These are phyloP conservation scores for Andrena fulva DNA, from an alignment of 2,888 invertebrate genomes.

Conservation along the genomic window DNA sequence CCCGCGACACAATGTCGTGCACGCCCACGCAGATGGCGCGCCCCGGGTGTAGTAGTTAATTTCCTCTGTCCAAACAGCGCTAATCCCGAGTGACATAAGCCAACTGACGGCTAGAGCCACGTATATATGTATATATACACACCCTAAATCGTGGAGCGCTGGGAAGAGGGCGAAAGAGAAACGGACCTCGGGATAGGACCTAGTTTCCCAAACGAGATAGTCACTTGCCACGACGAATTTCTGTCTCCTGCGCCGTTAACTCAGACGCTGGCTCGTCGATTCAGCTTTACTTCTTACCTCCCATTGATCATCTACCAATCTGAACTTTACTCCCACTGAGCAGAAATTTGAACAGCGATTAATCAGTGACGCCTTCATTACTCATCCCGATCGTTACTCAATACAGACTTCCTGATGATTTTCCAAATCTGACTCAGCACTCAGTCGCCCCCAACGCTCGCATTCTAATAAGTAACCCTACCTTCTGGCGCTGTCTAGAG, in stretches of 20 bases:
- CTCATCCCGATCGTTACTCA: no score
- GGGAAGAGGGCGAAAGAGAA: conserved; percentile 25
- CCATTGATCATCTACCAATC: not conserved
- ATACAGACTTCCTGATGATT: no score
- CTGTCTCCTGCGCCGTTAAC: conserved; percentile 15
- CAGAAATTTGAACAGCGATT: no score
- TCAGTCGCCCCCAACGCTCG: no score
- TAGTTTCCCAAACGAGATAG: conserved; percentile 52
- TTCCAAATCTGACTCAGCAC: no score
- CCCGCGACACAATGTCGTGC: conserved; percentile 77
- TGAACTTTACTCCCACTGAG: no score
- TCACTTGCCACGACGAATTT: conserved; percentile 50
- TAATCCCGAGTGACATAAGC: conserved; percentile 84
- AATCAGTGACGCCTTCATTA: no score
- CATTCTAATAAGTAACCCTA: no score
- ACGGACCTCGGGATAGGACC: conserved; percentile 18
- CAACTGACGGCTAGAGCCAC: conserved; percentile 78
- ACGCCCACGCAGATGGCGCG: conserved; percentile 79
- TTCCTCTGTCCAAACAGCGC: conserved; percentile 84
- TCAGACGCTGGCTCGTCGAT: not conserved
- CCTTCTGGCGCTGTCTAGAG: no score
- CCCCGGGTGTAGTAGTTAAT: conserved; percentile 82
- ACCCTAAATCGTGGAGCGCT: conserved; percentile 58
- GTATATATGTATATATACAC: conserved; percentile 56
- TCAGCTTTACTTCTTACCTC: not conserved